These are phyloP conservation scores for Buceros bicornis DNA, from an alignment of 2,797 vertebrate species.

Conservation along the genomic window DNA sequence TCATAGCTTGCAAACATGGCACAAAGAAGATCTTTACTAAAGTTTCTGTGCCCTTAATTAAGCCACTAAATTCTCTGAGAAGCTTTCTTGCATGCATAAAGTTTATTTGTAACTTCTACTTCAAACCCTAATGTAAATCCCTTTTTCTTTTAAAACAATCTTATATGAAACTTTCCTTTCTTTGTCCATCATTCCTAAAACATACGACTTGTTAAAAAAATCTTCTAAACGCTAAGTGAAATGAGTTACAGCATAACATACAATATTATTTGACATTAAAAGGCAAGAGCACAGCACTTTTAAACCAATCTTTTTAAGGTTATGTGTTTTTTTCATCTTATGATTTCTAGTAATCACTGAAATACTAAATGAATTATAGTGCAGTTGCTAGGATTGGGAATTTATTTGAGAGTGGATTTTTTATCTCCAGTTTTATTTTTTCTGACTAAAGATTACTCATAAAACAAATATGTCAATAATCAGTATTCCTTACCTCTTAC, in stretches of 20 bases:
- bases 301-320: background rate
- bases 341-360: background rate
- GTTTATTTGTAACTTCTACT: background rate
- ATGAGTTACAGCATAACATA: background rate
- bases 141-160: background rate
- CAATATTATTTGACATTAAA: background rate
- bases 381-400: background rate
- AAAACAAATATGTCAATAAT: background rate
- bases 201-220: background rate
- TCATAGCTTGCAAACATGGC: slow-evolving; percentile 73
- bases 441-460: background rate
- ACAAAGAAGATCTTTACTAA: slow-evolving; percentile 50
- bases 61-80: slow-evolving; percentile 41
- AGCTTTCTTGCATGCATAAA: background rate
- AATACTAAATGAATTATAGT: background rate
- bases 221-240: background rate
- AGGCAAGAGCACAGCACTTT: background rate
- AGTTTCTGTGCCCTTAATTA: slow-evolving; percentile 59
- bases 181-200: background rate
- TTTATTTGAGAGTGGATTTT: background rate
- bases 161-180: background rate
- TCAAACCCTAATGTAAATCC: background rate
- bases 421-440: background rate
- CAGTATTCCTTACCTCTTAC: slow-evolving; percentile 63
- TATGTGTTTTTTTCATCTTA: background rate